Evolutionary conservation across 2,797 vertebrate species (phyloP), one percentile per base, ranked within the genome.

Genomic region (Phrynocephalus forsythii): DNA sequence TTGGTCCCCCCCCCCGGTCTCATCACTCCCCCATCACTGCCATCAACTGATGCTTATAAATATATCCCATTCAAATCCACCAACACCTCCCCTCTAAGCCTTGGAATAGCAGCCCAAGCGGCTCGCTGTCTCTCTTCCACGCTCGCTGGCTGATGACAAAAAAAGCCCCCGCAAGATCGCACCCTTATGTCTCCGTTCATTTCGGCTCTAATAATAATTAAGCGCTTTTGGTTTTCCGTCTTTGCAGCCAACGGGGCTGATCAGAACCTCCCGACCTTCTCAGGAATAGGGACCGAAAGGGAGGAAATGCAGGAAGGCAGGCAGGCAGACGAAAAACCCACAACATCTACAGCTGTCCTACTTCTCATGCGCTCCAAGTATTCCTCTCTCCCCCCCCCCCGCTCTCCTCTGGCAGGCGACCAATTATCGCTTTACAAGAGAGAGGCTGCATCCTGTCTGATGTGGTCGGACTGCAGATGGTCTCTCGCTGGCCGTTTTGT

Each of bases 61-160:
- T 80, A 72, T 24, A n/a, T 33, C 56, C 15, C 52, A 44, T 5
- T 24, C 20, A 4, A 63, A 15, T 44, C 13, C 28, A 2, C 11
- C 4, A 38, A 38, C 38, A 9, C 28, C 4, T 3, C 18, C 48
- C 28, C 5, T 56, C 69, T 4, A 3, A 30, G 1, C 30, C 77
- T 30, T 60, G 78, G 68, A 86, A 86, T 79, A 72, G 85, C 69
- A 79, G 8, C n/a, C 11, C 30, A n/a, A 79, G 48, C 30, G 18
- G 15, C n/a, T 18, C 18, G 2, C 8, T 69, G 50, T 30, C 33
- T 71, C 20, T 69, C n/a, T 30, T 48, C 2, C 48, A 20, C 24
- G 26, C 16, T 3, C 83, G 38, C 38, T 20, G 60, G 38, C 68
- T 1, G 68, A 44, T 28, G 56, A 44, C 26, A 15, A 60, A 48